These are phyloP conservation scores for Erynnis tages DNA, from an alignment of 2,888 invertebrate species.

Conservation along the genomic window DNA sequence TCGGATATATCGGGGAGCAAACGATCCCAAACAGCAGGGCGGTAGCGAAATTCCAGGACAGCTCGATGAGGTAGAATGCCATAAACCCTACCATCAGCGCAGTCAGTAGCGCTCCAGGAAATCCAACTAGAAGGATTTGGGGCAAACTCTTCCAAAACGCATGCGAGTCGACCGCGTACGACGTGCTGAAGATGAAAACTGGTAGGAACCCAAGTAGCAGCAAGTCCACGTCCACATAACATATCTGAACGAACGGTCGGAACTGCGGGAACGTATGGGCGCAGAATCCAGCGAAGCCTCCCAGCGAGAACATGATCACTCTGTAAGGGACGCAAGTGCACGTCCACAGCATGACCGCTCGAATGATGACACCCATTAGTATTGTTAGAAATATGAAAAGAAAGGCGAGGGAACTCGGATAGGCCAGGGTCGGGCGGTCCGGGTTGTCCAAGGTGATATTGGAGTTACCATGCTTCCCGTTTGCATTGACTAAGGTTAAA, in stretches of 20 bases:
- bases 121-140: slow-evolving; percentile 62
- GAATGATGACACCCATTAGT: slow-evolving; percentile 57
- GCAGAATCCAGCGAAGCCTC: slow-evolving; percentile 61
- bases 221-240: slow-evolving; percentile 60
- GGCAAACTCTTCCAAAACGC: slow-evolving; percentile 66
- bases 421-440: slow-evolving; percentile 47
- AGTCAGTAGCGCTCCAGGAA: slow-evolving; percentile 58
- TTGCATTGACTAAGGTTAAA: not conserved
- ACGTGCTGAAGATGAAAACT: slow-evolving; percentile 61
- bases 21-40: slow-evolving; percentile 63
- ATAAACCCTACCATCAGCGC: slow-evolving; percentile 61
- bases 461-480: not conserved
- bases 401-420: slow-evolving; percentile 55
- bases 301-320: slow-evolving; percentile 65
- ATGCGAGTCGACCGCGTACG: slow-evolving; percentile 66
- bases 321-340: slow-evolving; percentile 58
- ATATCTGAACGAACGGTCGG: slow-evolving; percentile 57
- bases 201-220: slow-evolving; percentile 58
- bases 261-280: slow-evolving; percentile 54
- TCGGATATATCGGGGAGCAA: slow-evolving; percentile 68
- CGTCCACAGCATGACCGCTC: slow-evolving; percentile 59
- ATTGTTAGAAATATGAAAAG: slow-evolving; percentile 59
- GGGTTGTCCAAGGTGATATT: slow-evolving; percentile 40
- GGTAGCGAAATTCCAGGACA: slow-evolving; percentile 58
- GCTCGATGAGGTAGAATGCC: slow-evolving; percentile 62